Evolutionary conservation across 1,140 invertebrate species (phyloP).

Genomic region (Magallana gigas): DNA sequence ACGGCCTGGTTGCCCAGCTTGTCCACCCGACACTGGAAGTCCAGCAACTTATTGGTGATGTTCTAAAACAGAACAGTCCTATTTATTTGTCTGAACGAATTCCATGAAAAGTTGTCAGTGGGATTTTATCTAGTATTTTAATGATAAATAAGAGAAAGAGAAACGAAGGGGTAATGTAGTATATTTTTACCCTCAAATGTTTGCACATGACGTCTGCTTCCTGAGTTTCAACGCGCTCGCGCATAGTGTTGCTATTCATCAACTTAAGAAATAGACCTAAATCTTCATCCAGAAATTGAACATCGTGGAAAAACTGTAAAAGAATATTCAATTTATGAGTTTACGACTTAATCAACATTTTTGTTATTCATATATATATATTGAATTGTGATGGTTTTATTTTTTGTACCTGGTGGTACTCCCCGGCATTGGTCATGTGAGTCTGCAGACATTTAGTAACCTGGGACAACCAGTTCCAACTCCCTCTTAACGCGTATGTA

Average conservation of each 20-base stretch:
- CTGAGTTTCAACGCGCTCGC: constrained; percentile 64
- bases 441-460: constrained; percentile 68
- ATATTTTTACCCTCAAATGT: constrained; percentile 51
- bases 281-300: constrained; percentile 70
- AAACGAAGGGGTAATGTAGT: not conserved
- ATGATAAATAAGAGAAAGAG: not conserved
- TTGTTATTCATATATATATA: too few species aligned
- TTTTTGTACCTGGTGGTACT: constrained; percentile 70
- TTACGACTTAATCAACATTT: too few species aligned
- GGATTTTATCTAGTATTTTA: not conserved
- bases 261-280: constrained; percentile 68
- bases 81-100: not conserved
- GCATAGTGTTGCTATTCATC: constrained; percentile 68
- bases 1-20: constrained; percentile 63
- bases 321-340: not conserved
- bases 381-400: too few species aligned
- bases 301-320: constrained; percentile 73
- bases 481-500: constrained; percentile 66
- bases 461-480: constrained; percentile 71
- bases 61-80: constrained; percentile 58
- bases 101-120: too few species aligned
- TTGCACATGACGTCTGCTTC: constrained; percentile 65
- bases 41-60: constrained; percentile 67
- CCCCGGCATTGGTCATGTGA: constrained; percentile 71
- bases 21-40: constrained; percentile 68